Evolutionary conservation across 2,888 invertebrate species (phyloP), one percentile per base, ranked within the genome.

Genomic region (Mythimna ferrago): DNA sequence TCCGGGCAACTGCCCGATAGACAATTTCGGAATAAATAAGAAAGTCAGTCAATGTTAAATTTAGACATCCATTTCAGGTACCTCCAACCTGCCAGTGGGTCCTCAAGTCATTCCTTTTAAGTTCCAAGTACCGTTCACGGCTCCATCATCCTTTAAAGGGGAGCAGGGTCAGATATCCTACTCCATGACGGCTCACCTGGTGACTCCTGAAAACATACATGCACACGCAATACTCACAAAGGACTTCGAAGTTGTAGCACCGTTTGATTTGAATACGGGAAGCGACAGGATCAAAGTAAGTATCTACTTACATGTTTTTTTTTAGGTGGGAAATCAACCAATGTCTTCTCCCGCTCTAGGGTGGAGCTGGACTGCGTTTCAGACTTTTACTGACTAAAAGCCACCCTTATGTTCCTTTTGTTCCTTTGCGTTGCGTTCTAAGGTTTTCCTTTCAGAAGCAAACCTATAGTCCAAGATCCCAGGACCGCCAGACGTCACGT

Each of bases 141-240:
- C 85, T 2, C 95, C 95, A 0, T 94, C 95, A 0, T 87, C 92
- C 0, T 94, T 91, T 68, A 78, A 78, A 9, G 91, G 91, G 0
- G 86, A 89, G 0, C 86, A 88, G 21, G 95, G 94, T 0, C 61
- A 80, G 0, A 80, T 94, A 2, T 62, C 66, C 0, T 94, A 94
- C 81, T 83, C 79, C 19, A 84, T 92, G 11, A 87, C 75, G 3
- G 93, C 89, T 0, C 86, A 79, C 32, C 48, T 94, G 35, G 88
- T 92, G 32, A 84, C 82, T 57, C 75, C 88, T 0, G 88, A 88
- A 2, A 86, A 78, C 4, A 11, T 78, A 51, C 86, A 62, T 51
- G 67, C 35, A 69, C 77, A 19, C 35, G 88, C 91, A 9, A 82
- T 88, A 6, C 35, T 94, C 2, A 71, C 63, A 0, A 88, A 88